Evolutionary conservation across 2,888 invertebrate genomes (phyloP), one percentile per base, ranked within the genome.

Genomic region (Troglohyphantes excavatus): DNA sequence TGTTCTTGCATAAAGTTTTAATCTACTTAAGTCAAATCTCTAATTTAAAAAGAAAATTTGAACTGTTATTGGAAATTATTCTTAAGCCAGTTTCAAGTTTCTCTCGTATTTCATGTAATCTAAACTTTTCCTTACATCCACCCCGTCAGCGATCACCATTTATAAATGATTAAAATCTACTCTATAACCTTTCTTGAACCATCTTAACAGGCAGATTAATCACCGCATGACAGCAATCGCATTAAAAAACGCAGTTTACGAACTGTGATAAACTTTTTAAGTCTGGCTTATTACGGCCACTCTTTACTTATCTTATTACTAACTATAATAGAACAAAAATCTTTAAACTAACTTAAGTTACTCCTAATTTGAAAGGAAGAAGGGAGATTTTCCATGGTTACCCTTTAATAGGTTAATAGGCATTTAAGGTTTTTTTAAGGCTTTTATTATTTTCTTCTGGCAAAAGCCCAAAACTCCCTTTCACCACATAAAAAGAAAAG

Each of bases 331-430:
- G 39, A 78, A 63, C 33, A 13, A 23, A 6, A 68, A 11, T 13
- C 46, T 67, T 65, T 53, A 39, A 63, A 79, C 26, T 68, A 68
- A 53, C 63, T 65, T 78, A 63, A 79, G 43, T 65, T 29, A 53
- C 67, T 68, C 9, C 67, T 81, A 68, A 68, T 68, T 78, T 63
- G 21, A 43, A 43, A 65, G 78, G 43, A 29, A 65, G 65, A 78
- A 79, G 33, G 53, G 46, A 68, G 33, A 67, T 33, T 81, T 81
- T 81, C 65, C 26, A 61, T 53, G 17, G 67, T 67, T 21, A 27
- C 27, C 53, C 19, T 65, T 68, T 81, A 81, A 68, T 53, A 81
- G 68, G 26, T 68, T 81, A 81, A 68, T 53, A 81, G 68, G 26
- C 27, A 46, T 67, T 81, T 67, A 53, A 81, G 67, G 7, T 46